A percentile compares a stretch with the other conserved stretches of the same genome.
Conservation (phyloP, 2,888 invertebrate species). For the Calephelis perditalis region DNA sequence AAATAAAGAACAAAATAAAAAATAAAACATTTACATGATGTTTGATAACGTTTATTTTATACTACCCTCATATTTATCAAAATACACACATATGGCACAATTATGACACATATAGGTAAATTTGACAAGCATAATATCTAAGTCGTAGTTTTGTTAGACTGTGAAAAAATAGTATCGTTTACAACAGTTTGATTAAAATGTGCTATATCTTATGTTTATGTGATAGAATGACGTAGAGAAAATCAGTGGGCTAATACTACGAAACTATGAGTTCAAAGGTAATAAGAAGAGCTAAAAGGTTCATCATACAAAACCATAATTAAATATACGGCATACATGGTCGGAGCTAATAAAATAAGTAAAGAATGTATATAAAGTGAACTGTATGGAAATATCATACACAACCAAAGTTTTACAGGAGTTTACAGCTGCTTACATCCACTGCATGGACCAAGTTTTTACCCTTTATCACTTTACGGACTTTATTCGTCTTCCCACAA, state of each 20-base stretch:
- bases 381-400: no score
- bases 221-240: constrained; percentile 4
- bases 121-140: constrained; percentile 6
- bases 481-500: no score
- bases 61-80: constrained; percentile 8
- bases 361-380: no score
- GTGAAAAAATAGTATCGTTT: constrained; percentile 3
- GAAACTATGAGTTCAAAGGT: neutral
- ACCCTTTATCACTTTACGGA: no score
- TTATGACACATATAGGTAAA: constrained; percentile 4
- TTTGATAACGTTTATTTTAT: neutral
- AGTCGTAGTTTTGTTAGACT: constrained; percentile 4
- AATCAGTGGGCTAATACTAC: constrained; percentile 3
- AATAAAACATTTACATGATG: neutral
- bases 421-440: no score
- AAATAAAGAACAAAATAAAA: neutral
- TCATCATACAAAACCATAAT: no score
- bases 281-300: no score
- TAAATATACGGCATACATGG: no score
- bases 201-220: constrained; percentile 4
- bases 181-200: constrained; percentile 7
- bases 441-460: no score
- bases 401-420: no score
- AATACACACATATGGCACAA: constrained; percentile 9
- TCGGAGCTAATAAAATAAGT: no score